Conservation (phyloP, 1,140 invertebrate genomes). For the Polyergus mexicanus region DNA sequence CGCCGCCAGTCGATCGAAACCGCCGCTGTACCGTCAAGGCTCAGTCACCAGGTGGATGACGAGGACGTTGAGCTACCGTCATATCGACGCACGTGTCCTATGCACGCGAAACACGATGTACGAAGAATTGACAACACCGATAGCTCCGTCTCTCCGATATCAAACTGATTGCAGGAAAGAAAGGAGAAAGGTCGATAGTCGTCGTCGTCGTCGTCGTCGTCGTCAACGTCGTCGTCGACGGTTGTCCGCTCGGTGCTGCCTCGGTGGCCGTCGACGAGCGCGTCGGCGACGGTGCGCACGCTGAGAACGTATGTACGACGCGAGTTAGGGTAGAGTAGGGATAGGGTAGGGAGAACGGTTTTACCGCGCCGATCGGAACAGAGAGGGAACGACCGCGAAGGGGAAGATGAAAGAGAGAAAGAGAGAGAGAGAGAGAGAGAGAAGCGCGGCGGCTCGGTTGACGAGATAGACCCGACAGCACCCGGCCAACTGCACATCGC, state of each 20-base stretch:
- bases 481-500: constrained; percentile 71
- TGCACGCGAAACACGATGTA: background rate
- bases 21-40: constrained; percentile 11
- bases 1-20: constrained; percentile 41
- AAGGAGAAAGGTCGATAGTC: constrained; percentile 22
- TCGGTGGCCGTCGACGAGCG: background rate
- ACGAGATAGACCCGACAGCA: constrained; percentile 42
- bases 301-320: constrained; percentile 6
- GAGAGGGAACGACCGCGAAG: constrained; percentile 19
- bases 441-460: background rate
- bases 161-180: background rate
- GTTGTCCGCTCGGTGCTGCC: constrained; percentile 24
- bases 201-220: no score
- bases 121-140: background rate
- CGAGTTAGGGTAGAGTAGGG: background rate
- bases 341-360: constrained; percentile 21
- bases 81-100: constrained; percentile 55
- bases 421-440: constrained; percentile 11
- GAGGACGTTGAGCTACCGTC: constrained; percentile 23
- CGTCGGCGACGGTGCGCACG: background rate
- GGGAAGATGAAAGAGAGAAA: constrained; percentile 26
- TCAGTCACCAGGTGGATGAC: constrained; percentile 25
- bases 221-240: constrained; percentile 25
- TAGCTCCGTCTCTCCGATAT: no score
- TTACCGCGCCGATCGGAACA: background rate